Conservation (phyloP, 2,113 vertebrate genomes). For the Terrapene triunguis region DNA sequence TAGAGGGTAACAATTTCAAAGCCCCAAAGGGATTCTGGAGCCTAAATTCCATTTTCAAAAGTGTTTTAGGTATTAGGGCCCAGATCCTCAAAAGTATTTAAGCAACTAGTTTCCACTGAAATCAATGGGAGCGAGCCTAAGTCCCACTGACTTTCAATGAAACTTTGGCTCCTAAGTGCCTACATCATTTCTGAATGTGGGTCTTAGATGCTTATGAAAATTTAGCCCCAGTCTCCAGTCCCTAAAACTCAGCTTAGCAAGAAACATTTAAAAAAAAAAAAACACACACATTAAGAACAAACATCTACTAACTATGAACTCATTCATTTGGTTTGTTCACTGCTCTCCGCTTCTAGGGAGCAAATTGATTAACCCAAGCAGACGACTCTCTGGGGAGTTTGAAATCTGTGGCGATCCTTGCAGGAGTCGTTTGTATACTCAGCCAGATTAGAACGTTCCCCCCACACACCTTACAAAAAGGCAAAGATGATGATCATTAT, state of each 20-base stretch:
- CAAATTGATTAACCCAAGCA: not conserved
- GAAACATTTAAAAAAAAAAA: not conserved
- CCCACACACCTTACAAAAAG: not conserved
- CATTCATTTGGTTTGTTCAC: not conserved
- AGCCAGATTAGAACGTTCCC: not conserved
- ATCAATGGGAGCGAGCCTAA: not conserved
- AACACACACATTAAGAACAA: not conserved
- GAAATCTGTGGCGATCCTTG: not conserved
- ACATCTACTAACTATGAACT: not conserved
- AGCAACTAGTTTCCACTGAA: not conserved
- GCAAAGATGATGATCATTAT: not conserved
- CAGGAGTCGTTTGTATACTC: not conserved
- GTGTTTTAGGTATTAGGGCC: not conserved
- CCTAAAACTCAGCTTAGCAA: not conserved
- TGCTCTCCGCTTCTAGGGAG: not conserved
- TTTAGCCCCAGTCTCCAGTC: not conserved
- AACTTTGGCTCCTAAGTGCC: not conserved
- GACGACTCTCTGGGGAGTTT: not conserved
- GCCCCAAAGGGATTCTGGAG: not conserved
- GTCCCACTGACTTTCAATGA: not conserved
- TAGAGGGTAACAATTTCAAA: not conserved
- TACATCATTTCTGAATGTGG: not conserved
- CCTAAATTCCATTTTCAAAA: not conserved
- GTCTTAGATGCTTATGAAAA: slow-evolving; percentile 31
- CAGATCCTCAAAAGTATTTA: not conserved